Percentiles rank a stretch among this genome's conserved stretches.
phyloP scores from a whole-genome alignment of 2,797 vertebrate species.

The Sebastes jordani region DNA sequence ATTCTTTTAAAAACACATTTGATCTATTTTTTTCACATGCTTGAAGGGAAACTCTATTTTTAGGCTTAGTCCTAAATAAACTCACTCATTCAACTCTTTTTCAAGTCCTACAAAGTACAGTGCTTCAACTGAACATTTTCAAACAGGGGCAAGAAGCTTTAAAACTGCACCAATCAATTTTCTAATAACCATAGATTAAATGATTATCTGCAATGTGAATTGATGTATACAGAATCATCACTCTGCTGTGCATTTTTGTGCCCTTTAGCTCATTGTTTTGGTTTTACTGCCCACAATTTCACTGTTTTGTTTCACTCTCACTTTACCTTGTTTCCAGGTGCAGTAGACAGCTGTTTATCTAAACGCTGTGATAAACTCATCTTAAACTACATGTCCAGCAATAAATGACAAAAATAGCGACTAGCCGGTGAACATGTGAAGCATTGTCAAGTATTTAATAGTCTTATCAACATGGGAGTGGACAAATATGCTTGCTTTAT shows the following conservation, averaged over 20 bases:
- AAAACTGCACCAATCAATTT: conserved; percentile 1
- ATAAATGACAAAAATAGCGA: neutral
- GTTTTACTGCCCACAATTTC: neutral
- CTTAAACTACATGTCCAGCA: neutral
- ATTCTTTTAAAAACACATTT: neutral
- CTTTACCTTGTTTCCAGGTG: neutral
- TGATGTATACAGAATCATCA: neutral
- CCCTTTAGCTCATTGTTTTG: neutral
- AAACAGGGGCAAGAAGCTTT: neutral
- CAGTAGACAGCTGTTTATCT: neutral
- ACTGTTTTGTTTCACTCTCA: neutral
- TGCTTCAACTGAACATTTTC: conserved; percentile 38
- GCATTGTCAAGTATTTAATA: neutral
- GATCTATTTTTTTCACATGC: neutral
- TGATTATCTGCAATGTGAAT: neutral
- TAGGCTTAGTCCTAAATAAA: neutral
- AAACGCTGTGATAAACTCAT: neutral
- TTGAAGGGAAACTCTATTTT: conserved; percentile 12
- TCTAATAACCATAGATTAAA: neutral
- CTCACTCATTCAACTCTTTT: neutral
- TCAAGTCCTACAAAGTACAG: conserved; percentile 15
- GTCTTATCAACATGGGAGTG: too few relatives aligned
- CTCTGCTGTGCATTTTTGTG: neutral
- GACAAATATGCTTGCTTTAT: too few relatives aligned
- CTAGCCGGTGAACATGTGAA: neutral